Conservation (phyloP, 2,888 invertebrate species). For the Microplitis manilae region DNA sequence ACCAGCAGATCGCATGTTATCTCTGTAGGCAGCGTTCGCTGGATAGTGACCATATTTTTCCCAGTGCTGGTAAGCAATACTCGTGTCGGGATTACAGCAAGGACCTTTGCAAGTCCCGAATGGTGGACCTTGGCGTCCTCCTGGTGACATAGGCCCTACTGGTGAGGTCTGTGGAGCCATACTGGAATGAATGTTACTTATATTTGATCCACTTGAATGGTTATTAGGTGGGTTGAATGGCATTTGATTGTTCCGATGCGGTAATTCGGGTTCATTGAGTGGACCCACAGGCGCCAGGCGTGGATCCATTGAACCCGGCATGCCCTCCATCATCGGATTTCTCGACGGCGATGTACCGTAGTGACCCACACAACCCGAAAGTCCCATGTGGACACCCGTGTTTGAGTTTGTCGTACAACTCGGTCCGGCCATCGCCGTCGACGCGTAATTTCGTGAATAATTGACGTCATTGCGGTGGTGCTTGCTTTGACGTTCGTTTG, state of each 20-base stretch:
- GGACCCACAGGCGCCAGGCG: constrained; percentile 51
- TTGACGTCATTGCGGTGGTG: constrained; percentile 57
- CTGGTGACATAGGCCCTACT: constrained; percentile 50
- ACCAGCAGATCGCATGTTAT: constrained; percentile 56
- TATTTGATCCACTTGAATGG: constrained; percentile 50
- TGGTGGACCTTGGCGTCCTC: constrained; percentile 51
- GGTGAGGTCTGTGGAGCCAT: constrained; percentile 47
- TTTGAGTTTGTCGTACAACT: constrained; percentile 52
- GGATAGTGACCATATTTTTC: constrained; percentile 61
- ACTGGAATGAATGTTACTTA: constrained; percentile 27
- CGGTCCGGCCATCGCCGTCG: constrained; percentile 37
- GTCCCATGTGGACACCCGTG: constrained; percentile 59
- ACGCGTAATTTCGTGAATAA: constrained; percentile 46
- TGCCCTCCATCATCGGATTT: constrained; percentile 59
- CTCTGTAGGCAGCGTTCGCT: constrained; percentile 59
- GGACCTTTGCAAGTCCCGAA: constrained; percentile 63
- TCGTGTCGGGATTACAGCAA: constrained; percentile 63
- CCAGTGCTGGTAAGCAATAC: constrained; percentile 62
- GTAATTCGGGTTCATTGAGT: constrained; percentile 56
- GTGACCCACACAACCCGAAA: constrained; percentile 59
- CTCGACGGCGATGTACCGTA: constrained; percentile 56
- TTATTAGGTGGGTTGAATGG: constrained; percentile 55
- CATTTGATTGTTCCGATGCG: constrained; percentile 59
- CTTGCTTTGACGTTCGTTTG: constrained; percentile 57
- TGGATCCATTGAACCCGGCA: constrained; percentile 54